phyloP scores from a whole-genome alignment of 2,888 invertebrate genomes.

The Brachypterus glaber region DNA sequence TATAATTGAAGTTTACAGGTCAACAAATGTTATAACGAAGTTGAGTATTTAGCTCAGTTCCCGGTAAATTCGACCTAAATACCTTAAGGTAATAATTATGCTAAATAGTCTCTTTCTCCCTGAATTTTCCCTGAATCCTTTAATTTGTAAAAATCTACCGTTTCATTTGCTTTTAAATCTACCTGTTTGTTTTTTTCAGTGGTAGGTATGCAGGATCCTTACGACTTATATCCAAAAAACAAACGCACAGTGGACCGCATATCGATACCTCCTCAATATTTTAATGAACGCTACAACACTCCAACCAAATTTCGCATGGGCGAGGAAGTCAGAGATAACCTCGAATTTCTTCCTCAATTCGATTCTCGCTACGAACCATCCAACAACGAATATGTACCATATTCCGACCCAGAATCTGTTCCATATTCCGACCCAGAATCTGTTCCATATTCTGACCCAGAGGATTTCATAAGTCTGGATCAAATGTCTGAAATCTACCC shows the following conservation, averaged over 20 bases:
- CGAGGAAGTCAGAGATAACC: constrained; percentile 30
- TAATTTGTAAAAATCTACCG: no score
- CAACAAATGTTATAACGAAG: no score
- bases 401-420: constrained; percentile 2
- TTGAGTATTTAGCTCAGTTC: no score
- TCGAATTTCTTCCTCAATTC: constrained; percentile 28
- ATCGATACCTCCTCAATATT: constrained; percentile 26
- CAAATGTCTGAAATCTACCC: constrained; percentile 28
- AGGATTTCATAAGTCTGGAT: constrained; percentile 16
- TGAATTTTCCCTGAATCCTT: no score
- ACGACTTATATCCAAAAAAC: constrained; percentile 28
- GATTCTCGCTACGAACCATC: constrained; percentile 16
- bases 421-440: constrained; percentile 6
- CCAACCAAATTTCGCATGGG: constrained; percentile 35
- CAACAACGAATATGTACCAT: background rate
- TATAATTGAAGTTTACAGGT: no score
- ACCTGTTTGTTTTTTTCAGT: constrained; percentile 19
- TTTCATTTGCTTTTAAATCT: constrained; percentile 6
- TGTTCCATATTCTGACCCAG: constrained; percentile 12
- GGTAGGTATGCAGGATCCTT: constrained; percentile 37
- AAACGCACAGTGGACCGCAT: no score
- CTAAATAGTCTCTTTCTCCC: no score
- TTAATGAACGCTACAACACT: constrained; percentile 36
- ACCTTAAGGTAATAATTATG: no score
- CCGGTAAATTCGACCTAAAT: no score